phyloP scores from a whole-genome alignment of 2,113 vertebrate genomes.

The Charina bottae region DNA sequence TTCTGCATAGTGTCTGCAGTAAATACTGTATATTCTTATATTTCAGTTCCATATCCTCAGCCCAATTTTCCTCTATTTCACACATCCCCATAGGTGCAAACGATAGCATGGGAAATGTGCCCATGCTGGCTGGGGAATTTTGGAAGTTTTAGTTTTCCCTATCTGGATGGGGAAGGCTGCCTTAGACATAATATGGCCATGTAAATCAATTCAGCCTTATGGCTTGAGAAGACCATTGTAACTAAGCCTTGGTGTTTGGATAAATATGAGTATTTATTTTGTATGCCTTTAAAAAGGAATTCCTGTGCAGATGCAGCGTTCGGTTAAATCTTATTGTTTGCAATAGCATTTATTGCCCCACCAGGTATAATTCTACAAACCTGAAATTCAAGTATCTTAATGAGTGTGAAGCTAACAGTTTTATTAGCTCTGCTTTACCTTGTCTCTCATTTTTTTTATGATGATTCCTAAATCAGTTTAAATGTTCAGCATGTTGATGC shows the following conservation, averaged over 20 bases:
- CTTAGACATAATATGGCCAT: not conserved
- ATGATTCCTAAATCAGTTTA: conserved; percentile 49
- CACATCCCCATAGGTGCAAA: not conserved
- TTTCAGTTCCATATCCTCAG: not conserved
- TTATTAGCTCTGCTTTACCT: conserved; percentile 26
- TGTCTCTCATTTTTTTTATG: conserved; percentile 49
- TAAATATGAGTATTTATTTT: not conserved
- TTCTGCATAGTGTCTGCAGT: not conserved
- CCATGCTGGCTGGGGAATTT: not conserved
- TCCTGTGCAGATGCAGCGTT: not conserved
- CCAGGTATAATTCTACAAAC: not conserved
- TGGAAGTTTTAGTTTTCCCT: not conserved
- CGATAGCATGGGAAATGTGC: not conserved
- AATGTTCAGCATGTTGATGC: conserved; percentile 47
- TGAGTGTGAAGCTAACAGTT: conserved; percentile 10
- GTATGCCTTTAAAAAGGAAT: conserved; percentile 2
- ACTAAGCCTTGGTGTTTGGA: not conserved
- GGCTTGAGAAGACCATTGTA: not conserved
- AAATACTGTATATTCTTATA: not conserved
- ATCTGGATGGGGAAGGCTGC: not conserved
- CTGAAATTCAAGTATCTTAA: conserved; percentile 3
- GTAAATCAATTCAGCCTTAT: not conserved
- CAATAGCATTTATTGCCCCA: not conserved
- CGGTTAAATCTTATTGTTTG: not conserved
- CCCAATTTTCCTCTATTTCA: not conserved